These are phyloP conservation scores for Drosophila insularis DNA, from an alignment of 1,140 invertebrate genomes.

Conservation along the genomic window DNA sequence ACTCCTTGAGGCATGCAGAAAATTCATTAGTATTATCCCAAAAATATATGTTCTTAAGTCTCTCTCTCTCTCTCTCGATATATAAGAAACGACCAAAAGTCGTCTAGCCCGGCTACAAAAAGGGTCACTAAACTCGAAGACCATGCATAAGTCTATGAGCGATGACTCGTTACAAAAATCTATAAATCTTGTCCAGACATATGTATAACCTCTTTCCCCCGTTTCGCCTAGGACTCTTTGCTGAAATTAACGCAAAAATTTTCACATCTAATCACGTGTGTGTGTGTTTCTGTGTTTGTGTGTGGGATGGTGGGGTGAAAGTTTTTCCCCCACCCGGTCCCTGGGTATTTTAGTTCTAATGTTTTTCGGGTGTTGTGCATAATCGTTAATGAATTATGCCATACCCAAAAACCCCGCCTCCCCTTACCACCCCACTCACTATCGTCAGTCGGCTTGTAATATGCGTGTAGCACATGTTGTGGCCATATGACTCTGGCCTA, in stretches of 20 bases:
- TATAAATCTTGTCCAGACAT: conserved; percentile 69
- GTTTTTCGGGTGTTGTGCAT: conserved; percentile 65
- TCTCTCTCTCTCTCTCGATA: too few species aligned
- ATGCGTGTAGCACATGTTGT: conserved; percentile 72
- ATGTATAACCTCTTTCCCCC: conserved; percentile 1
- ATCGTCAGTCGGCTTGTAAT: conserved; percentile 9
- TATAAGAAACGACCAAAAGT: conserved; percentile 30
- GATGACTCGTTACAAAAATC: conserved; percentile 64
- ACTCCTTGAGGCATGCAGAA: background rate
- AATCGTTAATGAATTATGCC: conserved; percentile 78
- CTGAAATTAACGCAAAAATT: conserved; percentile 68
- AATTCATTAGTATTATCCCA: conserved; percentile 1
- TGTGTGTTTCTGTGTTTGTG: conserved; percentile 10
- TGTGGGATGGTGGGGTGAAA: background rate
- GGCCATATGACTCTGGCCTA: conserved; percentile 59
- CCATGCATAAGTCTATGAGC: conserved; percentile 51
- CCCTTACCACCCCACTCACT: background rate
- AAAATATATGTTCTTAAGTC: conserved; percentile 4
- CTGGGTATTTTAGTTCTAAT: conserved; percentile 31
- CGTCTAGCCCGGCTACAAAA: conserved; percentile 21
- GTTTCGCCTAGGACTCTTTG: conserved; percentile 13
- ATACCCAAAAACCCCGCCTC: conserved; percentile 7
- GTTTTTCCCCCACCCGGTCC: conserved; percentile 4
- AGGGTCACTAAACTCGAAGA: conserved; percentile 51
- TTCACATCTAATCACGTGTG: conserved; percentile 45